A percentile compares a stretch with the other conserved stretches of the same genome.
Conservation (phyloP, 2,888 invertebrate genomes). For the Seira sanloemensis region DNA sequence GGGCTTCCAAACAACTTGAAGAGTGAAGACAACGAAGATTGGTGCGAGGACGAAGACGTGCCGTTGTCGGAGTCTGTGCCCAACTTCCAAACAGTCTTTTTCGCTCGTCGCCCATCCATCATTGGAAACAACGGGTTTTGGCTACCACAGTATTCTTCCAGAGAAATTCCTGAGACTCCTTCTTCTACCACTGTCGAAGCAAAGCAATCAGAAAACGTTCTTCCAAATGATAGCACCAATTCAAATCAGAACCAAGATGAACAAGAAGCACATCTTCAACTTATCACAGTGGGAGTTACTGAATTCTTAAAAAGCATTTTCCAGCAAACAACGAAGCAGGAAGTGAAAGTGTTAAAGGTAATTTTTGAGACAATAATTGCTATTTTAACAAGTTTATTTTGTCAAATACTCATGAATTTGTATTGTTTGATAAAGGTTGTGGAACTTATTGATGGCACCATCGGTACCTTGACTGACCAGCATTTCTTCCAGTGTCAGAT, state of each 20-base stretch:
- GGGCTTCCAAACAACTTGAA: neutral
- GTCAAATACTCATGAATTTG: neutral
- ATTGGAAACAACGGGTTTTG: conserved; percentile 54
- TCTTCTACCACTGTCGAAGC: neutral
- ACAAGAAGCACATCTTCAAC: neutral
- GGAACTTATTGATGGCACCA: conserved; percentile 7
- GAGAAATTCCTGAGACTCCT: neutral
- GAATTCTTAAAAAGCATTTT: conserved; percentile 31
- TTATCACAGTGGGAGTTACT: neutral
- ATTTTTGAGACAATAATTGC: no score
- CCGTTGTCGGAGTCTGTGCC: neutral
- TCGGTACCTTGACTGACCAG: conserved; percentile 30
- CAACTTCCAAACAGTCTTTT: conserved; percentile 36
- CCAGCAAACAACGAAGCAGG: conserved; percentile 6
- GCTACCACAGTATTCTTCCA: conserved; percentile 32
- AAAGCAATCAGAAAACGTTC: no score
- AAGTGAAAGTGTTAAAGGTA: conserved; percentile 30
- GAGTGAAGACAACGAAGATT: neutral
- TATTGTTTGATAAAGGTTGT: conserved; percentile 23
- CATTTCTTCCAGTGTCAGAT: conserved; percentile 24
- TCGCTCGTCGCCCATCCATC: conserved; percentile 33
- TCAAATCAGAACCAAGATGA: neutral
- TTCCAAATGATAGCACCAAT: neutral
- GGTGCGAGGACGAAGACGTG: neutral
- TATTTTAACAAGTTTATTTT: no score